Evolutionary conservation across 2,797 vertebrate genomes (phyloP).

Genomic region (Sebastes minor): DNA sequence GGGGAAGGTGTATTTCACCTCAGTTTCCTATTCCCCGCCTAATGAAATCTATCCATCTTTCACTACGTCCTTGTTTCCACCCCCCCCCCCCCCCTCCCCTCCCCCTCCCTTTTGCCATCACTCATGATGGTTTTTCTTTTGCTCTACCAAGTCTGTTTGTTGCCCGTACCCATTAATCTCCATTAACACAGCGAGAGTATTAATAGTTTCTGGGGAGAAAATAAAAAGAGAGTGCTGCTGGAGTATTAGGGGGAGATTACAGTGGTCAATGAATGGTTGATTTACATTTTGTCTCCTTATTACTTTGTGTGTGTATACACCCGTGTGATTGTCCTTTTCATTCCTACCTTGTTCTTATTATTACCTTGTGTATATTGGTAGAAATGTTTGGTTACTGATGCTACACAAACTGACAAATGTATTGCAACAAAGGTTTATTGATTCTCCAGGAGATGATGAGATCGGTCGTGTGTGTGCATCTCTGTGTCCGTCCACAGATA

Average conservation of each 20-base stretch:
- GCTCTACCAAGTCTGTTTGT: constrained; percentile 54
- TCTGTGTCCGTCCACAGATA: background rate
- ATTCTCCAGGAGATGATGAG: background rate
- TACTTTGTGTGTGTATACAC: background rate
- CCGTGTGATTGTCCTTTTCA: background rate
- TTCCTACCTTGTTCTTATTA: background rate
- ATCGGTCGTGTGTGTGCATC: background rate
- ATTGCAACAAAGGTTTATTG: background rate
- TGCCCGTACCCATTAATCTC: constrained; percentile 72
- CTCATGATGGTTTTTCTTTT: constrained; percentile 45
- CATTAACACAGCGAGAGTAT: constrained; percentile 71
- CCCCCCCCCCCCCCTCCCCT: background rate
- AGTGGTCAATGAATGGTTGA: constrained; percentile 35
- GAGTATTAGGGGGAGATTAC: constrained; percentile 46
- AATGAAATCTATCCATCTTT: constrained; percentile 78
- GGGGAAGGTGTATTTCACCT: constrained; percentile 59
- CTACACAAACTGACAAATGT: background rate
- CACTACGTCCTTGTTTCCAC: constrained; percentile 60
- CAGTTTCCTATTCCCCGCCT: constrained; percentile 43
- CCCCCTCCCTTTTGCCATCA: constrained; percentile 15
- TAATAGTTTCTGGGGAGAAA: constrained; percentile 68
- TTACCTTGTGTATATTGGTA: background rate
- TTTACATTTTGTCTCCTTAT: constrained; percentile 17
- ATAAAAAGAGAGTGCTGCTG: constrained; percentile 47
- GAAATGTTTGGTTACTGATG: background rate